Evolutionary conservation across 2,113 vertebrate genomes (phyloP).

Genomic region (Malurus melanocephalus): DNA sequence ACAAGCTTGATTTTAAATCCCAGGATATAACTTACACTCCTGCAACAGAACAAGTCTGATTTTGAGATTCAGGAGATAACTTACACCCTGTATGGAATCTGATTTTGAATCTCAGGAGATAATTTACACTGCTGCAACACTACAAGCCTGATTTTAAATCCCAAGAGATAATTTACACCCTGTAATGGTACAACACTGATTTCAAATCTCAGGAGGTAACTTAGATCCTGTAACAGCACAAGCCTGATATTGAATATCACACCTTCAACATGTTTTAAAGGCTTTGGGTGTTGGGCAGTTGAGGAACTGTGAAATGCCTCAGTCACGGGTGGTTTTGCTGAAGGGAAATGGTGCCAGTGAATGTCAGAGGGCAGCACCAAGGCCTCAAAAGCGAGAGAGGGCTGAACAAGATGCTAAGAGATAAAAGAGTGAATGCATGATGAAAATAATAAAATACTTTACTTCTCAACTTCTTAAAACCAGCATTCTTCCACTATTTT

Average conservation of each 20-base stretch:
- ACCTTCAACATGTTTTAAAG: background rate
- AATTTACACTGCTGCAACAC: no score
- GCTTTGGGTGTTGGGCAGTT: background rate
- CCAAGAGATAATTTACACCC: no score
- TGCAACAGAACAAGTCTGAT: no score
- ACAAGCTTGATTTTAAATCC: no score
- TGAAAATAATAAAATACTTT: background rate
- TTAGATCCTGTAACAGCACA: accelerated
- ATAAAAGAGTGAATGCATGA: background rate
- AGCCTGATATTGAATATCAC: background rate
- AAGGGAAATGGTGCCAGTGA: background rate
- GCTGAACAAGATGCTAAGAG: background rate
- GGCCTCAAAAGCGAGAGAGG: background rate
- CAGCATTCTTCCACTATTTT: background rate
- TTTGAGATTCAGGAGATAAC: no score
- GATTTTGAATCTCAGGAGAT: no score
- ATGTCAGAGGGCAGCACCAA: background rate
- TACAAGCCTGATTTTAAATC: no score
- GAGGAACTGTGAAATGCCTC: background rate
- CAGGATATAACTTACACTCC: no score
- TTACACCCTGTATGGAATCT: no score
- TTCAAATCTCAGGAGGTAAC: background rate
- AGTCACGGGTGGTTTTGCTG: background rate
- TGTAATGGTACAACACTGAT: no score
- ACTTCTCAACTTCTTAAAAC: background rate